Conservation (phyloP, 2,113 vertebrate genomes). For the Craseonycteris thonglongyai region DNA sequence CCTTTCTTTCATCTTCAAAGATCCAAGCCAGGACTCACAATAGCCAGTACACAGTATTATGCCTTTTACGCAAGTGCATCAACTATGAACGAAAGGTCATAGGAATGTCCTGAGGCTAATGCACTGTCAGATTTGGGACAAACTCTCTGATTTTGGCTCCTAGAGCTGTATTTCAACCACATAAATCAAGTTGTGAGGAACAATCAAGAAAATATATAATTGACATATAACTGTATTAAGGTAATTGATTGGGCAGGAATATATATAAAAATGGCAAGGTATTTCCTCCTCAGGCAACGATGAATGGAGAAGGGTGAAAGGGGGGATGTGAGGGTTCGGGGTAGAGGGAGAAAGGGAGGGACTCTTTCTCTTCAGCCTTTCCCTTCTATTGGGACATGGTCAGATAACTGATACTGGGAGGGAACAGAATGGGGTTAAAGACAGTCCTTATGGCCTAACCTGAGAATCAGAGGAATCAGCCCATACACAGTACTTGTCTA, state of each 20-base stretch:
- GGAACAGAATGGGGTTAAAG: constrained; percentile 14
- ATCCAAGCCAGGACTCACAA: constrained; percentile 28
- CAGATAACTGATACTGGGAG: not conserved
- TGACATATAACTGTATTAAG: constrained; percentile 29
- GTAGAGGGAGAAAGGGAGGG: not conserved
- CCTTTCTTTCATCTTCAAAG: constrained; percentile 65
- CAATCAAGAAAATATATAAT: constrained; percentile 39
- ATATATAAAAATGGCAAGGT: constrained; percentile 34
- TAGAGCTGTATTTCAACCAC: constrained; percentile 30
- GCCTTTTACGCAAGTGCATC: constrained; percentile 24
- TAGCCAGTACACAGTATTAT: constrained; percentile 16
- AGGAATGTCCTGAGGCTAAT: constrained; percentile 12
- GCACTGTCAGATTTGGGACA: constrained; percentile 22
- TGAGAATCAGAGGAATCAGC: constrained; percentile 13
- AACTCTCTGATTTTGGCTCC: constrained; percentile 25
- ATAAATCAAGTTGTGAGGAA: constrained; percentile 39
- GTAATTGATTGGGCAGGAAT: constrained; percentile 51
- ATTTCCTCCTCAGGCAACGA: not conserved
- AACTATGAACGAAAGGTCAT: constrained; percentile 44
- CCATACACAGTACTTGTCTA: not conserved
- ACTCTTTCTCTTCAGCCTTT: not conserved
- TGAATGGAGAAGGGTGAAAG: not conserved
- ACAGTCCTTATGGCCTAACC: not conserved
- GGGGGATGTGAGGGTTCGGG: not conserved
- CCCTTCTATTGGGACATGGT: not conserved